phyloP scores from a whole-genome alignment of 2,888 invertebrate species.

The Helleia helle region DNA sequence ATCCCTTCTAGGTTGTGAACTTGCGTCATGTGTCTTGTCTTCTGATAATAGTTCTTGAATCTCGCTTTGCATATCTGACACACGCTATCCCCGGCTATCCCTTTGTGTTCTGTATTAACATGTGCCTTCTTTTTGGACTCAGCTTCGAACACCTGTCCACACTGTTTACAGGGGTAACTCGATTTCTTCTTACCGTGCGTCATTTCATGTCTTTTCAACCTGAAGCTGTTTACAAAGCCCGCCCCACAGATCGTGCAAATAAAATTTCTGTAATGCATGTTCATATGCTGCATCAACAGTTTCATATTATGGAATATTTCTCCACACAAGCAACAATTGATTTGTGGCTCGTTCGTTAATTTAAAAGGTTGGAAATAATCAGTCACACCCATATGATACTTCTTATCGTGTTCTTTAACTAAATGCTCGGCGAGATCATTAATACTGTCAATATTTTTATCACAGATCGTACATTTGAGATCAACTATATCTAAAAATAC shows the following conservation, averaged over 20 bases:
- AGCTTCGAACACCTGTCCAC: constrained; percentile 48
- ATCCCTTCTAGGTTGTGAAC: constrained; percentile 57
- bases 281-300: constrained; percentile 61
- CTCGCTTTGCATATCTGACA: constrained; percentile 62
- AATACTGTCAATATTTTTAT: constrained; percentile 37
- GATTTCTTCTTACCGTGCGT: constrained; percentile 58
- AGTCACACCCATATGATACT: constrained; percentile 46
- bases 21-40: constrained; percentile 59
- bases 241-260: constrained; percentile 61
- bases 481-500: constrained; percentile 57
- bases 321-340: constrained; percentile 51
- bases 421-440: constrained; percentile 44
- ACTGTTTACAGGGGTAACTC: constrained; percentile 49
- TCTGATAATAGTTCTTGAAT: constrained; percentile 63
- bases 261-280: constrained; percentile 56
- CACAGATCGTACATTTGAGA: constrained; percentile 53
- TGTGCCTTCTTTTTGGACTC: constrained; percentile 60
- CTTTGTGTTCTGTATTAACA: constrained; percentile 56
- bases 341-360: constrained; percentile 45
- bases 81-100: constrained; percentile 57
- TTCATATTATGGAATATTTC: constrained; percentile 60
- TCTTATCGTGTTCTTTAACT: constrained; percentile 45
- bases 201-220: constrained; percentile 51
- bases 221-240: constrained; percentile 56
- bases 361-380: constrained; percentile 58